Conservation (phyloP, 2,888 invertebrate genomes). For the Selenia dentaria region DNA sequence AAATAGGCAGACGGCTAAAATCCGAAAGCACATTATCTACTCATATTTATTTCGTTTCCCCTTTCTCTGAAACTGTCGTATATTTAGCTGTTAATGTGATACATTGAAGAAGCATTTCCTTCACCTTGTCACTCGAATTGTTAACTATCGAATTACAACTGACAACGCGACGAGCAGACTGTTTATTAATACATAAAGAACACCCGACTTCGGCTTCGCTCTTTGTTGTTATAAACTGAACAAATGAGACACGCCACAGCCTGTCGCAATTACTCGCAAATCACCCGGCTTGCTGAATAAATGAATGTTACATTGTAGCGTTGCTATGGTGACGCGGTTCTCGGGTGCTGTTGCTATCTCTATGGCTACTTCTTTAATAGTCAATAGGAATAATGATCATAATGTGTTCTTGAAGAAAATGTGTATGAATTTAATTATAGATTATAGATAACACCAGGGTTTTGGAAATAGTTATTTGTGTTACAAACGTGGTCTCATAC, state of each 20-base stretch:
- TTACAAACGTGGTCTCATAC: too few relatives aligned
- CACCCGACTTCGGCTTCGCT: conserved; percentile 6
- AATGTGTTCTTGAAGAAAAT: background rate
- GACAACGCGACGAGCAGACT: background rate
- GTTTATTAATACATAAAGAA: conserved; percentile 1
- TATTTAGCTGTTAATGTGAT: conserved; percentile 17
- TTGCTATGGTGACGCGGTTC: background rate
- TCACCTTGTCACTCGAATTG: conserved; percentile 12
- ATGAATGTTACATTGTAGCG: conserved; percentile 11
- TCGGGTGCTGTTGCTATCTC: too few relatives aligned
- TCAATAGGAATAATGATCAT: background rate
- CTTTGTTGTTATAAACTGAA: conserved; percentile 12
- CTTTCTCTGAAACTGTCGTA: too few relatives aligned
- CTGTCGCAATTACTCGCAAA: conserved; percentile 6
- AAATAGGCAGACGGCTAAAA: too few relatives aligned
- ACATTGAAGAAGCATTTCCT: conserved; percentile 18
- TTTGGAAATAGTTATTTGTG: too few relatives aligned
- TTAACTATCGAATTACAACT: conserved; percentile 6
- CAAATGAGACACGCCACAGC: conserved; percentile 3
- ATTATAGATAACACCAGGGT: background rate
- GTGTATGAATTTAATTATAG: background rate
- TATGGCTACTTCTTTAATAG: too few relatives aligned
- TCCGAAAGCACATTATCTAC: too few relatives aligned
- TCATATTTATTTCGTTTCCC: too few relatives aligned
- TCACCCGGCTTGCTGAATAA: conserved; percentile 2